A percentile compares a stretch with the other conserved stretches of the same genome.
Conservation (phyloP, 1,140 invertebrate species). For the Subanguina moxae region DNA sequence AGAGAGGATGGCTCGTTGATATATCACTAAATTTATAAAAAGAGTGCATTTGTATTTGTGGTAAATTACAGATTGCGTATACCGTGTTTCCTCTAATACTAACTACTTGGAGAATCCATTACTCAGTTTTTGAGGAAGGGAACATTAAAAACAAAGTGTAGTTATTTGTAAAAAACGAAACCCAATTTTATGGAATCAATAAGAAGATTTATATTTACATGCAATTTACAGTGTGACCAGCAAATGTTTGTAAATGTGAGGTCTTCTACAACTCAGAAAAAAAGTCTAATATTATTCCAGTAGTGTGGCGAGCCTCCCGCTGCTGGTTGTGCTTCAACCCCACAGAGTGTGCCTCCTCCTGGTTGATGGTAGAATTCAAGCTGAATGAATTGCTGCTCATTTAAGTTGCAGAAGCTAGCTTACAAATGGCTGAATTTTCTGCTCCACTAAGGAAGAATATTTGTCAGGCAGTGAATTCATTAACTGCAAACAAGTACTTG, state of each 20-base stretch:
- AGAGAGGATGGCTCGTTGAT: background rate
- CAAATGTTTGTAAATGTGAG: no score
- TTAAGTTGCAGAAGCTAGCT: background rate
- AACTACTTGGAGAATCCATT: no score
- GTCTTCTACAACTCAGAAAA: background rate
- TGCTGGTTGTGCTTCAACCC: background rate
- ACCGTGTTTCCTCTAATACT: no score
- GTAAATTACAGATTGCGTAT: no score
- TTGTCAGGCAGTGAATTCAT: background rate
- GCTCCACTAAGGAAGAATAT: background rate
- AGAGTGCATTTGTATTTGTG: no score
- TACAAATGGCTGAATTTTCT: slow-evolving; percentile 1
- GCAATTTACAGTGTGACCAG: no score
- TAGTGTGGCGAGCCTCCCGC: background rate
- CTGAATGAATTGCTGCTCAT: background rate
- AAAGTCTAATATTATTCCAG: background rate
- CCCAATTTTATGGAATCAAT: no score
- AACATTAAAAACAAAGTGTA: no score
- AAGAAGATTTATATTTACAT: no score
- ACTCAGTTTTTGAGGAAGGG: no score
- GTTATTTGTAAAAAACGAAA: no score
- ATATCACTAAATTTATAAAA: no score
- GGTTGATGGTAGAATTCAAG: slow-evolving; percentile 1
- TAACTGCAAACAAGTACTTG: background rate
- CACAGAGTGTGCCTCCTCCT: background rate